Conservation (phyloP, 2,888 invertebrate genomes). For the Trichogramma evanescens region DNA sequence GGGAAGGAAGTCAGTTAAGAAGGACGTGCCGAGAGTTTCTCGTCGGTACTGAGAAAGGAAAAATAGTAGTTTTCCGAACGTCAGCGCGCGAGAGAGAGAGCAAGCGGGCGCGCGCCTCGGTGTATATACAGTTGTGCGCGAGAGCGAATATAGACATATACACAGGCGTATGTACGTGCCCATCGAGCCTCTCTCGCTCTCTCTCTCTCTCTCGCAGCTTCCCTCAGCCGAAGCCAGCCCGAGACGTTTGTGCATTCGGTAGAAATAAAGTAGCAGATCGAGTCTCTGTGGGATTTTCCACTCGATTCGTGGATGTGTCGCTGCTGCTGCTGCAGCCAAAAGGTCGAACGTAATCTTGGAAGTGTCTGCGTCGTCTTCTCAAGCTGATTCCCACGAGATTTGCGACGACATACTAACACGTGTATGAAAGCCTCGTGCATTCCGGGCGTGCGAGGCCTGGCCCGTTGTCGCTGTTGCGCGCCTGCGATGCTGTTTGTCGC, state of each 20-base stretch:
- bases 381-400: conserved; percentile 29
- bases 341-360: conserved; percentile 40
- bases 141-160: background rate
- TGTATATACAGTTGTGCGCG: background rate
- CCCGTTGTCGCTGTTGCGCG: background rate
- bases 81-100: background rate
- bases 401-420: conserved; percentile 13
- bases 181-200: conserved; percentile 9
- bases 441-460: conserved; percentile 1
- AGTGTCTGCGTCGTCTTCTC: conserved; percentile 35
- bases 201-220: background rate
- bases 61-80: conserved; percentile 16
- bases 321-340: conserved; percentile 6
- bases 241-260: conserved; percentile 28
- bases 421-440: conserved; percentile 5
- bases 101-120: background rate
- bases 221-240: background rate
- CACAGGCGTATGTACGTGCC: conserved; percentile 12
- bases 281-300: conserved; percentile 34
- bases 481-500: background rate
- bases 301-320: conserved; percentile 29
- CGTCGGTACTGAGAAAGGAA: conserved; percentile 6
- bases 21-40: conserved; percentile 15
- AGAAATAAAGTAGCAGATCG: conserved; percentile 32
- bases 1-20: conserved; percentile 11